Base-by-base conservation (phyloP, 2,888 invertebrate species). In the Callosobruchus maculatus region DNA sequence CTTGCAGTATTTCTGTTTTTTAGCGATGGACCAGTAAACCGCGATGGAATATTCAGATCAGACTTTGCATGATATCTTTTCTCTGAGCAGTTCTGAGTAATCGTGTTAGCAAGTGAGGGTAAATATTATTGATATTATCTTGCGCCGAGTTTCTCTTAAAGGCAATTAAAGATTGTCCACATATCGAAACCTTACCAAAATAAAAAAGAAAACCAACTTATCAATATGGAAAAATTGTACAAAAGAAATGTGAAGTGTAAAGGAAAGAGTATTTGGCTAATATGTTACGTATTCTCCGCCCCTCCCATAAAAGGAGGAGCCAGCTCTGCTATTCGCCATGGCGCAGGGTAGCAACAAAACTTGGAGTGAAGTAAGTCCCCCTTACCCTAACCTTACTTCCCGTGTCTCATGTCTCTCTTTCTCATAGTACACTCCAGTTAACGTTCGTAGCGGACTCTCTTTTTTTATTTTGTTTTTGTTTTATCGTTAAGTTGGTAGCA, bases 341-440 rank as follows among this genome's bases (percentile, higher is more conserved):
- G 96, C 94, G 95, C 87, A 93, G 95, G 89, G 96, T 96, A 88
- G 96, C 96, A 88, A 95, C 94, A 89, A 96, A 95, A 90, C 94
- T 96, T 88, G 95, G 96, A 92, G 95, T 96, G 90, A 95, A 95
- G 95, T 96, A 95, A 95, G 96, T 95, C 88, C 88, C 87, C 80
- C 5, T 68, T 68, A 78, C 81, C 85, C 86, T 85, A 80, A 82
- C 84, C 83, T 83, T 75, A 78, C 75, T 72, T 78, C 78, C 77
- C 68, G 13, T 49, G 49, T 49, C 49, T 49, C 3, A 49, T 49
- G 49, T 49, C 49, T 49, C 49, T 49, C 49, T 49, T 49, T 49
- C 49, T 49, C 49, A 49, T 49, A 18, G 7, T 49, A 49, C 49
- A 49, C 49, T 49, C 49, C 49, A 49, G 49, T 49, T 49, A 18